Conservation (phyloP, 2,113 vertebrate species). For the Chascanopsetta lugubris region DNA sequence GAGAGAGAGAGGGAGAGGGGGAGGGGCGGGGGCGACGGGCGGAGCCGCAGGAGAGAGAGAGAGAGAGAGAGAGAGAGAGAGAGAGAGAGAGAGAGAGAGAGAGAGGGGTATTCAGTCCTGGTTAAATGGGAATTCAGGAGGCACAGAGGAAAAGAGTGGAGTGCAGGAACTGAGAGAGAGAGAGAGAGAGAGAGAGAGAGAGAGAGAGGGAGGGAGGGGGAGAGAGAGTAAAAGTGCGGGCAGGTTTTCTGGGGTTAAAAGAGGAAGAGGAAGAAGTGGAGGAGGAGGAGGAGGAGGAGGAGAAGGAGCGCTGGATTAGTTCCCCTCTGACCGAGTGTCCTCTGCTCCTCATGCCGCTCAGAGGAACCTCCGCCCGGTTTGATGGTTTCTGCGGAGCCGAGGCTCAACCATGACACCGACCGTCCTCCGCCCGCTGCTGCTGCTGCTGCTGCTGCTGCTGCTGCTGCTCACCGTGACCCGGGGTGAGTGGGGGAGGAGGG, state of each 20-base stretch:
- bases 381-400: slow-evolving; percentile 71
- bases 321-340: slow-evolving; percentile 17
- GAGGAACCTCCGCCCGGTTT: slow-evolving; percentile 70
- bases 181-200: not conserved
- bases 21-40: slow-evolving; percentile 50
- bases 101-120: slow-evolving; percentile 51
- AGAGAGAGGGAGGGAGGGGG: slow-evolving; percentile 42
- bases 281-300: slow-evolving; percentile 21
- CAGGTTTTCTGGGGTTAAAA: slow-evolving; percentile 33
- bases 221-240: slow-evolving; percentile 41
- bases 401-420: slow-evolving; percentile 80
- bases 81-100: slow-evolving; percentile 45
- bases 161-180: slow-evolving; percentile 28
- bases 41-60: slow-evolving; percentile 39
- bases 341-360: slow-evolving; percentile 59
- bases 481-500: slow-evolving; percentile 66
- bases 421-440: slow-evolving; percentile 82
- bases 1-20: slow-evolving; percentile 47
- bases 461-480: slow-evolving; percentile 78
- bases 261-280: slow-evolving; percentile 8
- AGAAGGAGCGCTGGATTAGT: slow-evolving; percentile 30
- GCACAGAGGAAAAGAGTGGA: slow-evolving; percentile 52
- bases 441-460: slow-evolving; percentile 82
- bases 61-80: slow-evolving; percentile 11
- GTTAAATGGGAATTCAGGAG: slow-evolving; percentile 60